phyloP scores from a whole-genome alignment of 2,797 vertebrate genomes.

The Chromobotia macracanthus region DNA sequence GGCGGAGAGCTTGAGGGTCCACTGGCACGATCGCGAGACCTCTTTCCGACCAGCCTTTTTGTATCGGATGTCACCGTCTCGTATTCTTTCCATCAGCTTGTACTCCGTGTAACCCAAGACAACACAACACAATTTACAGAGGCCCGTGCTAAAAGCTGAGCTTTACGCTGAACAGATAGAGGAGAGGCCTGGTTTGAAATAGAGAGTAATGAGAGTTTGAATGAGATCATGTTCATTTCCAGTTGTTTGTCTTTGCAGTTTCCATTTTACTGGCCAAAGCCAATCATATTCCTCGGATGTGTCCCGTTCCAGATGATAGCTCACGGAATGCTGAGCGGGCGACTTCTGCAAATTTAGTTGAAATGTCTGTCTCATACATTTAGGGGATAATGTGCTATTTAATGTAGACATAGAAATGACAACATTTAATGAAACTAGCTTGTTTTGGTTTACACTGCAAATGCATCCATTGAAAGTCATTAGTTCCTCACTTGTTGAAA shows the following conservation, averaged over 20 bases:
- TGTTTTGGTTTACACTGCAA: conserved; percentile 8
- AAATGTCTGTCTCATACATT: neutral
- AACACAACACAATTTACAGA: conserved; percentile 46
- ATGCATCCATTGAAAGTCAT: conserved; percentile 9
- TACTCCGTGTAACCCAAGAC: conserved; percentile 67
- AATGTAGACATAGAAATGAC: too few species aligned
- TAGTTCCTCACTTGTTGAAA: neutral
- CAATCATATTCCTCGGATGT: conserved; percentile 61
- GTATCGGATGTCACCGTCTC: conserved; percentile 63
- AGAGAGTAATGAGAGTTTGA: conserved; percentile 44
- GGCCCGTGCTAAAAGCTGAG: conserved; percentile 56
- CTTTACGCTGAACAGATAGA: conserved; percentile 63
- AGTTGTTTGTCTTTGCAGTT: conserved; percentile 59
- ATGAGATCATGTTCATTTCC: conserved; percentile 53
- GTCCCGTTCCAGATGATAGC: conserved; percentile 58
- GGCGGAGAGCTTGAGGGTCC: conserved; percentile 4
- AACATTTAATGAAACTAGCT: neutral
- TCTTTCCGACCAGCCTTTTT: conserved; percentile 40
- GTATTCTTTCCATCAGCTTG: conserved; percentile 66
- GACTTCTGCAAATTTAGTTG: neutral
- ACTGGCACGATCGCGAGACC: conserved; percentile 10
- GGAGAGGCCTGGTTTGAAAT: conserved; percentile 49
- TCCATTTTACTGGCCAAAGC: conserved; percentile 56
- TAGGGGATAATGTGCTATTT: too few species aligned
- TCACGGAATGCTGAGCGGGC: conserved; percentile 18